Evolutionary conservation across 2,797 vertebrate genomes (phyloP), one percentile per base, ranked within the genome.

Genomic region (Ara ararauna): DNA sequence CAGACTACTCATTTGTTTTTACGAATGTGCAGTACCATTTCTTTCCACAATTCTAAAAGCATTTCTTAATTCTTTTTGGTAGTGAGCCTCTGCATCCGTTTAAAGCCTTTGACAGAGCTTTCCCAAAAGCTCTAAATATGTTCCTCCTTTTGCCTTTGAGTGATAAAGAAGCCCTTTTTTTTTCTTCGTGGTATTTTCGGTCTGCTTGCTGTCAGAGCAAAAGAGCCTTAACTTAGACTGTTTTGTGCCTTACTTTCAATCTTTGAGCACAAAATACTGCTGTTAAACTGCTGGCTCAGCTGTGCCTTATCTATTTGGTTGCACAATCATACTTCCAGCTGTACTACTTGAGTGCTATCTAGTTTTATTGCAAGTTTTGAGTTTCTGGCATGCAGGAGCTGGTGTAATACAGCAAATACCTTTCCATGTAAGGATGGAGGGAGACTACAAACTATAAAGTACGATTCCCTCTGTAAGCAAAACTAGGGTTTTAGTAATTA

Each of bases 401-500:
- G n/a, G 20, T 91, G 24, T 58, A 87, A 78, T 53, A 68, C 27
- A 87, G 64, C 67, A 85, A 88, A 87, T 32, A 72, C 87, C 65
- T 94, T 84, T 87, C 95, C 81, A 81, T 95, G 72, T 91, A 96
- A 80, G 87, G 87, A 45, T 66, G 32, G 50, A 78, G 75, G 79
- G 92, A 72, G 61, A 78, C 78, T 84, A 42, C 40, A 51, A 85
- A 91, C 91, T 76, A 61, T 42, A 87, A 93, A 90, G 44, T 58
- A 38, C 2, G 62, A 51, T 40, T 85, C 67, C 67, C 45, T 94
- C 67, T 71, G 82, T 82, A 74, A 96, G 86, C 58, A 75, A 18
- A 93, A 62, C 79, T 75, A 27, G 78, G 60, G 77, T 54, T 93
- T 93, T 96, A 95, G 89, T 60, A 66, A 53, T 95, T 93, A 93